These are phyloP conservation scores for Xestia c-nigrum DNA, from an alignment of 2,888 invertebrate species.

Conservation along the genomic window DNA sequence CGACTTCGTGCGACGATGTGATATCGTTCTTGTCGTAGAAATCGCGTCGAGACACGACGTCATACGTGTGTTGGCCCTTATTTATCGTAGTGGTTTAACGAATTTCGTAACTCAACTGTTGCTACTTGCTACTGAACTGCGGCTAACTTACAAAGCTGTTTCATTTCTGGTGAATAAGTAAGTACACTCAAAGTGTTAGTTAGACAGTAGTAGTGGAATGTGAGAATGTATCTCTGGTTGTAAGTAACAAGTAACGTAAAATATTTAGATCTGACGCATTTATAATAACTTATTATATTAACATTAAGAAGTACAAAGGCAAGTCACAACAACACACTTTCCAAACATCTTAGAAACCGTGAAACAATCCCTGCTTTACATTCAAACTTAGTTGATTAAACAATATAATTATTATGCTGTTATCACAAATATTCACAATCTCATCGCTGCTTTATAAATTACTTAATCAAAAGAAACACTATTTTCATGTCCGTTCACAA, in stretches of 20 bases:
- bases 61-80: neutral
- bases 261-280: slow-evolving; percentile 1
- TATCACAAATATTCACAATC: slow-evolving; percentile 59
- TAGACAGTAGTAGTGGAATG: slow-evolving; percentile 2
- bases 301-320: slow-evolving; percentile 28
- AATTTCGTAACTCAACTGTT: neutral
- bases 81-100: neutral
- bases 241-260: slow-evolving; percentile 19
- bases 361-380: neutral
- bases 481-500: slow-evolving; percentile 30
- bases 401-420: slow-evolving; percentile 45
- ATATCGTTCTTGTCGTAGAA: neutral
- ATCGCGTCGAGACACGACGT: neutral
- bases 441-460: slow-evolving; percentile 45
- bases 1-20: neutral
- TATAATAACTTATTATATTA: slow-evolving; percentile 17
- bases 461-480: slow-evolving; percentile 38
- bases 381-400: slow-evolving; percentile 22
- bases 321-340: slow-evolving; percentile 7
- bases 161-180: neutral
- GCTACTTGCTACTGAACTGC: neutral
- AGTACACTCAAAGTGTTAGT: neutral
- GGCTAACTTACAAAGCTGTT: neutral
- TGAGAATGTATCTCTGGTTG: slow-evolving; percentile 37
- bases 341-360: neutral